These are phyloP conservation scores for Aethes cnicana DNA, from an alignment of 2,888 invertebrate genomes.

Conservation along the genomic window DNA sequence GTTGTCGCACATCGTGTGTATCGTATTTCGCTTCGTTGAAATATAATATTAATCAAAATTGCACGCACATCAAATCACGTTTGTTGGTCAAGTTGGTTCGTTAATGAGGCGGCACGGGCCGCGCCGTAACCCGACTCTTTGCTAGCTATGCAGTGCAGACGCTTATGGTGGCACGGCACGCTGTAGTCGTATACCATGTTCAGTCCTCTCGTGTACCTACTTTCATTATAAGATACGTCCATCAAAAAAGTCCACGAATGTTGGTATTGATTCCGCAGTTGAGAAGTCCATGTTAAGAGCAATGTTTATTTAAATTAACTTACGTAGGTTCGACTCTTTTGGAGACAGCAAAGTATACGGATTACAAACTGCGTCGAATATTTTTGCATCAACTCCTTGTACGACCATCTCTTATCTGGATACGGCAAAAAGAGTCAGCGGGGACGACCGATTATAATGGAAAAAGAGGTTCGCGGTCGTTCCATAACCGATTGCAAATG, in stretches of 20 bases:
- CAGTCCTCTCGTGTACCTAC: too few species aligned
- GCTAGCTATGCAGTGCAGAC: slow-evolving; percentile 39
- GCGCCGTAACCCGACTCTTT: slow-evolving; percentile 55
- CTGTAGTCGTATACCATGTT: slow-evolving; percentile 33
- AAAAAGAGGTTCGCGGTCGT: slow-evolving; percentile 78
- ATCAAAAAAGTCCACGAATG: too few species aligned
- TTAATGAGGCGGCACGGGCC: slow-evolving; percentile 71
- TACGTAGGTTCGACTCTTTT: slow-evolving; percentile 17
- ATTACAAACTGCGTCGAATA: slow-evolving; percentile 34
- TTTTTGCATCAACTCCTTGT: slow-evolving; percentile 59
- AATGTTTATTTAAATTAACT: slow-evolving; percentile 33
- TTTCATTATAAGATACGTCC: too few species aligned
- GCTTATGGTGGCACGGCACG: slow-evolving; percentile 33
- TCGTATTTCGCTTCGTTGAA: slow-evolving; percentile 27
- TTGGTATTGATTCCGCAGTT: too few species aligned
- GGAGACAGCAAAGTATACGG: slow-evolving; percentile 19
- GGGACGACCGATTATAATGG: slow-evolving; percentile 77
- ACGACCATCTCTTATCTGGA: slow-evolving; percentile 57
- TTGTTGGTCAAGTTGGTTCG: slow-evolving; percentile 49
- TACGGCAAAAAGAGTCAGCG: slow-evolving; percentile 62
- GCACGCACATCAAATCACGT: slow-evolving; percentile 23
- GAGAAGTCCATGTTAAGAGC: slow-evolving; percentile 27
- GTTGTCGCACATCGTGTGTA: background rate
- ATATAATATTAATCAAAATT: slow-evolving; percentile 26
- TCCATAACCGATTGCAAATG: slow-evolving; percentile 82